Base-by-base conservation (phyloP, 2,888 invertebrate genomes). In the Papilio elwesi region DNA sequence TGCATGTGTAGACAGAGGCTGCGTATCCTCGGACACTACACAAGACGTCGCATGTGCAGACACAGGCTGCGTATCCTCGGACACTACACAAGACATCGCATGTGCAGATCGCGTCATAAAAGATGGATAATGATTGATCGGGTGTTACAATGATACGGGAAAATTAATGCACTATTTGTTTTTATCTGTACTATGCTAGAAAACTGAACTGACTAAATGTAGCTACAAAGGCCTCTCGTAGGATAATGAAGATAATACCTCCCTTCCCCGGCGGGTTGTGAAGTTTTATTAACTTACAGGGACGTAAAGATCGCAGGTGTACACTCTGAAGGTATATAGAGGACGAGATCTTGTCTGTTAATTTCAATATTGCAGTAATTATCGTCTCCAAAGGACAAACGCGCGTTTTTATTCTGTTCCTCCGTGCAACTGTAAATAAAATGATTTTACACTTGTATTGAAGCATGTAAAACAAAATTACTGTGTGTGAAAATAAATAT, bases 111-210 rank as follows among this genome's bases (percentile, higher is more conserved):
- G 68, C 36, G 57, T 66, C 47, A 69, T 73, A 73, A 73, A 73
- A 73, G 69, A 73, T 73, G 69, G 69, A 73, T 73, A 69, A 65
- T 70, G 73, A 73, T 73, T 70, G 73, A 73, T 69, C 73, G 52
- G 16, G 65, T 73, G 68, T 68, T 68, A 68, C 68, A 73, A 68
- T 68, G 72, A 73, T 68, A 57, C 57, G 64, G 15, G 57, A 53
- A 68, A 68, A 73, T 73, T 73, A 73, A 64, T 47, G 64, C 49
- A 55, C 64, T 55, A 49, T 68, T 73, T 73, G 57, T 68, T 72
- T 63, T 66, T 49, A 38, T 57, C 47, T 38, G 16, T 49, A 36
- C 62, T 5, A 53, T n/a, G 49, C 53, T 63, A 16, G 13, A 7
- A 64, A 12, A 68, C 55, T 68, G 38, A 53, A n/a, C n/a, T n/a